Percentiles rank a stretch among this genome's conserved stretches.
phyloP scores from a whole-genome alignment of 2,113 vertebrate genomes.

The Collichthys lucidus region DNA sequence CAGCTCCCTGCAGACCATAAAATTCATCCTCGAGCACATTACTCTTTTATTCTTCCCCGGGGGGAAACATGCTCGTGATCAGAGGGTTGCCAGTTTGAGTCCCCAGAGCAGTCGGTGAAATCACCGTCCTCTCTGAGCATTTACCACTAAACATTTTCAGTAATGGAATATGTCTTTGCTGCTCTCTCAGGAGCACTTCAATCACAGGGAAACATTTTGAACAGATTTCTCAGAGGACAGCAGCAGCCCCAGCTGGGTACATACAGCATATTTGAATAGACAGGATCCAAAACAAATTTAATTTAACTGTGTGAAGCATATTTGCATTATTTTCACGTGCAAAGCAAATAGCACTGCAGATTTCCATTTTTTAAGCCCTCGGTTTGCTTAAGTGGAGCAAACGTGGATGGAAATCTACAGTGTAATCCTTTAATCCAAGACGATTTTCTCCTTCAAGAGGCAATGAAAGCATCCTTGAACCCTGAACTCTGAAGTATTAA shows the following conservation, averaged over 20 bases:
- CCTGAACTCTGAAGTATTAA: neutral
- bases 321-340: slow-evolving; percentile 4
- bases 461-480: neutral
- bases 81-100: slow-evolving; percentile 12
- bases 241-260: neutral
- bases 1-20: neutral
- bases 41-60: neutral
- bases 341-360: neutral
- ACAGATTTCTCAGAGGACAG: neutral
- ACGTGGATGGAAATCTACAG: neutral
- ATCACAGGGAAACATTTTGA: neutral
- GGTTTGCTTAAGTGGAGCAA: neutral
- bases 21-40: neutral
- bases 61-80: neutral
- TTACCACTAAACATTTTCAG: neutral
- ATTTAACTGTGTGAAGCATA: neutral
- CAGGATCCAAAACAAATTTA: neutral
- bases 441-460: neutral
- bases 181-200: neutral
- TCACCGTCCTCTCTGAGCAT: neutral
- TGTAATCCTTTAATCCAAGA: neutral
- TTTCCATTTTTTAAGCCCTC: no score
- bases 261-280: neutral
- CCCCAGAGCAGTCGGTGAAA: neutral
- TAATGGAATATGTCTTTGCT: neutral